These are phyloP conservation scores for Diorhabda carinulata DNA, from an alignment of 1,140 invertebrate genomes.

Conservation along the genomic window DNA sequence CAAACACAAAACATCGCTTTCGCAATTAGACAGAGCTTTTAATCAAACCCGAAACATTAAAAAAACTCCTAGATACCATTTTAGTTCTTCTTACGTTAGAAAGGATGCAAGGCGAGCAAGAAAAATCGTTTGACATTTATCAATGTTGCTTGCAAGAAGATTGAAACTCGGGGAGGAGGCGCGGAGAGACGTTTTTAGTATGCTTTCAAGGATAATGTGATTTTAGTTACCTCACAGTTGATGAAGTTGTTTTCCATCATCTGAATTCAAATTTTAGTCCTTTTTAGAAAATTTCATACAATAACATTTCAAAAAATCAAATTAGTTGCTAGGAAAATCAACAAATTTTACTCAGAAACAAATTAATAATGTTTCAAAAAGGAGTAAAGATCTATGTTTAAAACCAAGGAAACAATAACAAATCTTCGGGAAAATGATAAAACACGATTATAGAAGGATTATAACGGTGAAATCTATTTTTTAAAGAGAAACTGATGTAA, in stretches of 20 bases:
- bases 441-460: too few relatives aligned
- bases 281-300: background rate
- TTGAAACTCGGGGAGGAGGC: conserved; percentile 38
- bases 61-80: conserved; percentile 41
- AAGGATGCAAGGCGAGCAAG: conserved; percentile 39
- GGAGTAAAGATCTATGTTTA: too few relatives aligned
- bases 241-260: conserved; percentile 1
- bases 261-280: background rate
- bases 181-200: conserved; percentile 25
- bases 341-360: too few relatives aligned
- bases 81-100: conserved; percentile 40
- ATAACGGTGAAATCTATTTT: too few relatives aligned
- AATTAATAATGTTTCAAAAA: too few relatives aligned
- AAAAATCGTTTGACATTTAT: conserved; percentile 44
- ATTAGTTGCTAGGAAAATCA: too few relatives aligned
- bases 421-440: too few relatives aligned
- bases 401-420: too few relatives aligned
- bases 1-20: conserved; percentile 29
- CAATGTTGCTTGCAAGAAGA: conserved; percentile 43
- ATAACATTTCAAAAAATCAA: too few relatives aligned
- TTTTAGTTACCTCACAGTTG: conserved; percentile 44
- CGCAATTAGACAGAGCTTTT: conserved; percentile 40
- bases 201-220: conserved; percentile 42
- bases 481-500: too few relatives aligned
- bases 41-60: conserved; percentile 40